Conservation (phyloP, 2,113 vertebrate genomes). For the Meleagris gallopavo region DNA sequence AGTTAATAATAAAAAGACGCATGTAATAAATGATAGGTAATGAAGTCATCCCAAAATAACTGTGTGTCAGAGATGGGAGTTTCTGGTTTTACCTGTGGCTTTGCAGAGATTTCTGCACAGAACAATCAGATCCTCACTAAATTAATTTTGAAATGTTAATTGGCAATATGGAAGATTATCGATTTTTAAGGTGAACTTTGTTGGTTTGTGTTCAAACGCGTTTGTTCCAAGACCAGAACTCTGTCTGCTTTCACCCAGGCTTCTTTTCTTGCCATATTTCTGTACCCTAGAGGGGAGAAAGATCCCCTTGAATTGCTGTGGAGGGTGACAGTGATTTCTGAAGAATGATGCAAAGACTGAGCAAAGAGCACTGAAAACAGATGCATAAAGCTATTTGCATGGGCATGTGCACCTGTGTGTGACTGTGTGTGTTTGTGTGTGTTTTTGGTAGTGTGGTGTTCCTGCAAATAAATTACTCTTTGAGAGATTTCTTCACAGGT, state of each 20-base stretch:
- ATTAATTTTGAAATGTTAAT: conserved; percentile 24
- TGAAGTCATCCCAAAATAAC: conserved; percentile 40
- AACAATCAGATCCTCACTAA: neutral
- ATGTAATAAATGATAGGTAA: conserved; percentile 51
- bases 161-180: neutral
- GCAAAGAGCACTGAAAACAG: neutral
- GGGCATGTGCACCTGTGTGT: neutral
- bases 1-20: conserved; percentile 49
- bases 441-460: neutral
- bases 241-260: neutral
- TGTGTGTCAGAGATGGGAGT: neutral
- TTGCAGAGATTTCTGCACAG: neutral
- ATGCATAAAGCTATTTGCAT: neutral
- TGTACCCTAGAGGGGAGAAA: neutral
- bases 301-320: neutral
- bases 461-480: neutral
- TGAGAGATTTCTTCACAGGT: neutral
- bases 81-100: neutral
- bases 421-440: fast-evolving
- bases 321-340: conserved; percentile 13
- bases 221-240: neutral
- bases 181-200: neutral
- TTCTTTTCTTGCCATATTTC: neutral
- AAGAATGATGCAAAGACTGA: neutral
- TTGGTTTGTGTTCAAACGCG: neutral